These are phyloP conservation scores for Ochlodes sylvanus DNA, from an alignment of 2,888 invertebrate species.

Conservation along the genomic window DNA sequence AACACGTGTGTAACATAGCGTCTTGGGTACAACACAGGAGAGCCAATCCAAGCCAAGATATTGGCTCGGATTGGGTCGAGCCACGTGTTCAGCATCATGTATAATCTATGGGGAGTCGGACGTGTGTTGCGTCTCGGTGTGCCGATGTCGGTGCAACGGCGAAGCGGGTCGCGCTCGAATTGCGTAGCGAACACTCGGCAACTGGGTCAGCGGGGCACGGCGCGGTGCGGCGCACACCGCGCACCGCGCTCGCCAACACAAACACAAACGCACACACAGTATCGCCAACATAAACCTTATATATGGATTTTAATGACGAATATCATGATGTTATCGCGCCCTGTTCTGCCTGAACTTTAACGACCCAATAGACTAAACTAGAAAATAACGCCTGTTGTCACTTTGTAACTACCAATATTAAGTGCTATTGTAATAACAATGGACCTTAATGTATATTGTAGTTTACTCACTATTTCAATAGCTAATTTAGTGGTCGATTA, in stretches of 20 bases:
- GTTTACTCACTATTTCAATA: conserved; percentile 20
- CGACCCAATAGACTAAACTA: background rate
- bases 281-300: conserved; percentile 33
- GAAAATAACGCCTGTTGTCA: conserved; percentile 7
- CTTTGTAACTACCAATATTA: conserved; percentile 2
- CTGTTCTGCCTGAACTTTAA: conserved; percentile 8
- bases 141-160: conserved; percentile 44
- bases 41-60: background rate
- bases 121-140: conserved; percentile 42
- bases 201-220: conserved; percentile 81
- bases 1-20: conserved; percentile 6
- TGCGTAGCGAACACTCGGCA: conserved; percentile 78
- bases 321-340: conserved; percentile 49
- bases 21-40: background rate
- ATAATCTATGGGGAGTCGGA: conserved; percentile 5
- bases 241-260: conserved; percentile 43
- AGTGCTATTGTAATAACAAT: conserved; percentile 16
- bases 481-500: conserved; percentile 51
- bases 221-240: conserved; percentile 55
- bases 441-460: background rate
- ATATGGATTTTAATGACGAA: conserved; percentile 43
- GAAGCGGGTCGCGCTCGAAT: conserved; percentile 77
- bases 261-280: conserved; percentile 45
- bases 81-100: conserved; percentile 14
- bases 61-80: background rate